Evolutionary conservation across 1,140 invertebrate genomes (phyloP), one percentile per base, ranked within the genome.

Genomic region (Triops longicaudatus): DNA sequence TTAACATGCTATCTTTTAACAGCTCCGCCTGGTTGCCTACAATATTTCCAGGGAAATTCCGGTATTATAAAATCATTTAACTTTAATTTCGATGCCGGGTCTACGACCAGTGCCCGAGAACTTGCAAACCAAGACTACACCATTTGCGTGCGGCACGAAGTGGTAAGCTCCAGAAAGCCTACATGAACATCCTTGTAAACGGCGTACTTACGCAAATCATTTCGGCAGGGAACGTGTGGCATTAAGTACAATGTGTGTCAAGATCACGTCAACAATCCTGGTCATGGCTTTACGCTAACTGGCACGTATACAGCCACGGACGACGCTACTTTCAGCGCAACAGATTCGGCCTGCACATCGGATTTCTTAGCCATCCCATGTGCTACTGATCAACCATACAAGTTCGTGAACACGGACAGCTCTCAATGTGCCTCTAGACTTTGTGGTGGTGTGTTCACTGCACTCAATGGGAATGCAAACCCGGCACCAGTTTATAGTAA

Each of bases 291-390:
- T 37, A 73, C 75, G 41, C 37, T 78, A 2, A 75, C 77, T 6
- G 74, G 77, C 22, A 26, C 74, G 26, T 76, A 77, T 73, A 77
- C 72, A 22, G 26, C 71, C 17, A 37, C 74, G 27, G 74, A 41
- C 31, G 28, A 43, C 17, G 31, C 27, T 27, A 74, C 76, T 10
- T 73, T 71, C 3, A 44, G 37, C 28, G 63, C 17, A 73, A 42
- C 31, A 4, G 78, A 78, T 42, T 75, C 63, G 10, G 78, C 37
- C 26, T 94, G 92, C 81, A 87, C 88, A 71, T 87, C 88, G 31
- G 92, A 94, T 82, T 94, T 91, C 89, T 81, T 94, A 1, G 84
- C 91, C 28, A 90, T 94, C n/a, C 91, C 92, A 0, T 93, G 92
- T 82, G 90, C 89, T 0, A 86, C 84, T 0, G 91, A 91, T 80